Conservation (phyloP, 2,888 invertebrate species). For the Drosophila algonquin region DNA sequence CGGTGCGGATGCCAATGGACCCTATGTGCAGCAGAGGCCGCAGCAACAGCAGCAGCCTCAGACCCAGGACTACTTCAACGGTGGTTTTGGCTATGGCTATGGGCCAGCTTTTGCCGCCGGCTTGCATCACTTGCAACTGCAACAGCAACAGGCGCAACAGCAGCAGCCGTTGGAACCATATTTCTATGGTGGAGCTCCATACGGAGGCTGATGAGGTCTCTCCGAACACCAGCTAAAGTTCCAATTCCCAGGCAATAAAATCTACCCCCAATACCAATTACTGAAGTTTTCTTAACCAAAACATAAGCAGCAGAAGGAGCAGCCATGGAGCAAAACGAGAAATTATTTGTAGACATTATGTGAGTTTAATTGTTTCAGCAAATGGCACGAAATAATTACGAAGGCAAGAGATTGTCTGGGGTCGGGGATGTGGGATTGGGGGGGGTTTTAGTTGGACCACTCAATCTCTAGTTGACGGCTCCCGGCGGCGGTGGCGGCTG, state of each 20-base stretch:
- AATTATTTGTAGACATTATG: constrained; percentile 62
- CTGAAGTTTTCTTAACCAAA: constrained; percentile 14
- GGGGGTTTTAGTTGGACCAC: background rate
- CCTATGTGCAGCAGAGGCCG: background rate
- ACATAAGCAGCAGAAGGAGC: background rate
- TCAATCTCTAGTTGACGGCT: constrained; percentile 41
- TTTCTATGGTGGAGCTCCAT: background rate
- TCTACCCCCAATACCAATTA: constrained; percentile 49
- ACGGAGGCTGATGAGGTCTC: background rate
- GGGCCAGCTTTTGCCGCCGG: background rate
- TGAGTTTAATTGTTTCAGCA: constrained; percentile 62
- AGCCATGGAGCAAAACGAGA: constrained; percentile 21
- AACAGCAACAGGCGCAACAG: background rate
- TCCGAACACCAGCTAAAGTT: constrained; percentile 12
- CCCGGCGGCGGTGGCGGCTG: constrained; percentile 59
- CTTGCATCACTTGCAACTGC: background rate
- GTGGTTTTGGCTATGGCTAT: background rate
- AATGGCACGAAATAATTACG: constrained; percentile 57
- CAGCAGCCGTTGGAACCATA: background rate
- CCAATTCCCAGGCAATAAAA: constrained; percentile 43
- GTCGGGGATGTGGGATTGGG: background rate
- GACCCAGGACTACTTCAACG: background rate
- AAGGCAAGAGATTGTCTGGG: constrained; percentile 21
- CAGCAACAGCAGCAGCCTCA: background rate
- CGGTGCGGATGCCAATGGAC: background rate